Evolutionary conservation across 2,888 invertebrate genomes (phyloP).

Genomic region (Eupithecia subumbrata): DNA sequence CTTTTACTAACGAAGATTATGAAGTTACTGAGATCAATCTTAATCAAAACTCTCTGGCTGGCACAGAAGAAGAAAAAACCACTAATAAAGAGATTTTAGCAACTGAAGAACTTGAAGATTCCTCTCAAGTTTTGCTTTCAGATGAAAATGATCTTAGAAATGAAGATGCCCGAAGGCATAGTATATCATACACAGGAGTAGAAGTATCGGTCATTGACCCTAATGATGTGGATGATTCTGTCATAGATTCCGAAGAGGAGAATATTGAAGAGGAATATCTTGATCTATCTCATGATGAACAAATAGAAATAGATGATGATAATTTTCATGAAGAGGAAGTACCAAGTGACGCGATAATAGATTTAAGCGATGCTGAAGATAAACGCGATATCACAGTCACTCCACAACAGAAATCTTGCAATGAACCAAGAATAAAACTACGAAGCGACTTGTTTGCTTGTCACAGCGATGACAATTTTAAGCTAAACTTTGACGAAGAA

Average conservation of each 20-base stretch:
- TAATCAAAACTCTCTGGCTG: neutral
- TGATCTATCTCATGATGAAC: neutral
- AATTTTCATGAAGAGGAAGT: neutral
- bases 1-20: neutral
- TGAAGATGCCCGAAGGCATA: neutral
- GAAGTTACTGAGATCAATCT: neutral
- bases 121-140: neutral
- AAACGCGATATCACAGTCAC: neutral
- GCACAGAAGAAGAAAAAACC: neutral
- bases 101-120: neutral
- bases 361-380: neutral
- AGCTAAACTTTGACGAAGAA: neutral
- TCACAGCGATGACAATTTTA: neutral
- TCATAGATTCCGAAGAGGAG: neutral
- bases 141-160: neutral
- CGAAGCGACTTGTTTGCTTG: neutral
- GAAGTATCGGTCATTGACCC: slow-evolving; percentile 13
- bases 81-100: neutral
- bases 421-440: neutral
- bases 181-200: neutral
- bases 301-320: neutral
- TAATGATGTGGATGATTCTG: slow-evolving; percentile 2
- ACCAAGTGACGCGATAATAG: neutral
- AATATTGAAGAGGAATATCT: slow-evolving; percentile 7
- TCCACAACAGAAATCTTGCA: neutral